Percentiles rank a stretch among this genome's conserved stretches.
Conservation (phyloP, 2,888 invertebrate species). For the Agrotis segetum region DNA sequence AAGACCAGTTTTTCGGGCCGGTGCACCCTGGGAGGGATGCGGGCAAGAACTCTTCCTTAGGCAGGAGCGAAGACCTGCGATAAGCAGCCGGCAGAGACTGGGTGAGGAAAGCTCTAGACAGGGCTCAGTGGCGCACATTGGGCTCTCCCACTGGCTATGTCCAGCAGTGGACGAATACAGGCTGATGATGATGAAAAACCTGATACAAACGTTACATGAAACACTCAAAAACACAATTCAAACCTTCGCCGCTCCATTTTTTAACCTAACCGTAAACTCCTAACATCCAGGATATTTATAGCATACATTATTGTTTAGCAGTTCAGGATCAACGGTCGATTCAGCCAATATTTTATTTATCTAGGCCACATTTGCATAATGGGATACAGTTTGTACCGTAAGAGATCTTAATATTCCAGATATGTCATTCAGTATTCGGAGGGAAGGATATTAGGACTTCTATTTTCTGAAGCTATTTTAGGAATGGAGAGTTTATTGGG, state of each 20-base stretch:
- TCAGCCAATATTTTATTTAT: conserved; percentile 63
- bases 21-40: no score
- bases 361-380: conserved; percentile 70
- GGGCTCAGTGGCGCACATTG: no score
- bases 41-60: no score
- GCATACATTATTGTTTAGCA: conserved; percentile 70
- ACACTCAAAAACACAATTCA: background rate
- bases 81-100: no score
- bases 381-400: conserved; percentile 52
- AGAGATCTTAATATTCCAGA: conserved; percentile 52
- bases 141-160: no score
- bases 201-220: background rate
- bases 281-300: conserved; percentile 44
- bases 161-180: no score
- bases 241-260: background rate
- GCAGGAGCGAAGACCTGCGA: no score
- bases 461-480: background rate
- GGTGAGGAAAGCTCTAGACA: no score
- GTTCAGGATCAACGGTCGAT: conserved; percentile 84
- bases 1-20: no score
- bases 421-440: conserved; percentile 32
- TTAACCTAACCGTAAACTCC: conserved; percentile 32
- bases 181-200: no score
- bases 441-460: background rate
- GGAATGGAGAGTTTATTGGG: background rate